Conservation (phyloP, 2,797 vertebrate species). For the Paguma larvata region DNA sequence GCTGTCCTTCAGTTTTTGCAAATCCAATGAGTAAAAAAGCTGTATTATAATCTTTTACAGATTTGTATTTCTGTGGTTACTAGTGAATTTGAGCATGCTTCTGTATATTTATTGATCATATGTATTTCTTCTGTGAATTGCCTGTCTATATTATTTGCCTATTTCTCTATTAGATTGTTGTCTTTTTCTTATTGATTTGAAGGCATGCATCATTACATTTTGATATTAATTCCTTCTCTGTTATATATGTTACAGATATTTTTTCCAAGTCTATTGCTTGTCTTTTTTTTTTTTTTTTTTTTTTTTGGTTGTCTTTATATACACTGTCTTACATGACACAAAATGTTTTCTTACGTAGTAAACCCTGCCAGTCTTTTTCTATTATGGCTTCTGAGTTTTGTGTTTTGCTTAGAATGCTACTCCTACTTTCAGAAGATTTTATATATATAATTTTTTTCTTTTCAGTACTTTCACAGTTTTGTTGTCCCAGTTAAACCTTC, state of each 20-base stretch:
- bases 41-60: slow-evolving; percentile 48
- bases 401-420: slow-evolving; percentile 31
- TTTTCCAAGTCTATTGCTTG: slow-evolving; percentile 13
- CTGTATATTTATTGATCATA: slow-evolving; percentile 55
- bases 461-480: slow-evolving; percentile 17
- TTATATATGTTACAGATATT: slow-evolving; percentile 31
- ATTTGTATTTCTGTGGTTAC: slow-evolving; percentile 63
- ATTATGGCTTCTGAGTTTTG: not conserved
- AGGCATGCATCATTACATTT: slow-evolving; percentile 38
- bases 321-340: not conserved
- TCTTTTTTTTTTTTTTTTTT: slow-evolving; percentile 14
- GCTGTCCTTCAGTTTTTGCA: slow-evolving; percentile 35
- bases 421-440: slow-evolving; percentile 2
- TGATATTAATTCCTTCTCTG: slow-evolving; percentile 52
- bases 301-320: slow-evolving; percentile 51
- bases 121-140: slow-evolving; percentile 63
- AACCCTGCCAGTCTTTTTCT: slow-evolving; percentile 51
- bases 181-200: slow-evolving; percentile 67
- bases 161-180: slow-evolving; percentile 52
- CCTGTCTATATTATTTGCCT: slow-evolving; percentile 57
- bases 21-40: slow-evolving; percentile 22
- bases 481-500: not conserved
- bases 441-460: slow-evolving; percentile 6
- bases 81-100: slow-evolving; percentile 26
- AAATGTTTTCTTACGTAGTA: slow-evolving; percentile 33